These are phyloP conservation scores for Paradisaea rubra DNA, from an alignment of 2,113 vertebrate genomes.

Conservation along the genomic window DNA sequence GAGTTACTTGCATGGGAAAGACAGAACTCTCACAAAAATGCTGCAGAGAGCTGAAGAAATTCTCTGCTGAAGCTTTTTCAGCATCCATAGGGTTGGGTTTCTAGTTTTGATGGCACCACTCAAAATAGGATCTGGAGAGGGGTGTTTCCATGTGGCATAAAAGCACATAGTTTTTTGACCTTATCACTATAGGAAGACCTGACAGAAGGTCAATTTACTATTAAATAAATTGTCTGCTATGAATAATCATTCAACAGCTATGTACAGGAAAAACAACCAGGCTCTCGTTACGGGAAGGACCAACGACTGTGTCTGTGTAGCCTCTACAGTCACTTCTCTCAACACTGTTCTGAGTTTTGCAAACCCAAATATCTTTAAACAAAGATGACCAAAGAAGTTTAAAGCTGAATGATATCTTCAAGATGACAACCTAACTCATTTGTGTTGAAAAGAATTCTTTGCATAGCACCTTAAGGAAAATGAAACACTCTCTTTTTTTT, in stretches of 20 bases:
- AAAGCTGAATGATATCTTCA: neutral
- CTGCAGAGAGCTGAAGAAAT: too few species aligned
- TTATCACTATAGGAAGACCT: neutral
- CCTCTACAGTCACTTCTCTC: neutral
- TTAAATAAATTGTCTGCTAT: neutral
- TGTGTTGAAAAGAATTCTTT: neutral
- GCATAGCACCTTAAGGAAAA: neutral
- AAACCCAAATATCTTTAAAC: neutral
- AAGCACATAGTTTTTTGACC: neutral
- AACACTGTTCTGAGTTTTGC: neutral
- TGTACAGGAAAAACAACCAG: neutral
- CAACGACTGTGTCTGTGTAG: fast-evolving
- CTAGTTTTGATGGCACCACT: neutral
- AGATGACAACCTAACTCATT: neutral
- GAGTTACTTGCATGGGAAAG: too few species aligned
- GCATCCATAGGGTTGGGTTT: neutral
- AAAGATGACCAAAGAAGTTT: neutral
- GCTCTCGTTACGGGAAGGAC: fast-evolving
- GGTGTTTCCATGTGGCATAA: neutral
- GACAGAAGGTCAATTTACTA: neutral
- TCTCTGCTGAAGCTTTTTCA: too few species aligned
- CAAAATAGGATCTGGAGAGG: neutral
- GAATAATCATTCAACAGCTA: neutral
- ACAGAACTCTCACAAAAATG: too few species aligned
- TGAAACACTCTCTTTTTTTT: neutral